Percentiles rank a stretch among this genome's conserved stretches.
phyloP scores from a whole-genome alignment of 2,113 vertebrate genomes.

The Labrus mixtus region DNA sequence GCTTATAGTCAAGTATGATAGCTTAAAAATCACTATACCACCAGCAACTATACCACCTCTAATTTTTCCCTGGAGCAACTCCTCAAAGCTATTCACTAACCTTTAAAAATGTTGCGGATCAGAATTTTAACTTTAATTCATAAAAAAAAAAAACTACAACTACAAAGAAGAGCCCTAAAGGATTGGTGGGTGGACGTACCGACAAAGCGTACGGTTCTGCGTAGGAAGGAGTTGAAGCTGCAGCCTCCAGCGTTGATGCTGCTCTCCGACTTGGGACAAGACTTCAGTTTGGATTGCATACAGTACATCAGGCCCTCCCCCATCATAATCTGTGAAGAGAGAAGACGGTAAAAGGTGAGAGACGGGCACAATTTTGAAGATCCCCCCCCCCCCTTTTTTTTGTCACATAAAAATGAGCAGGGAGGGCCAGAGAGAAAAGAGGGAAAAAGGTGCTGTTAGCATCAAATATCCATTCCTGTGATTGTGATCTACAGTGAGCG shows the following conservation, averaged over 20 bases:
- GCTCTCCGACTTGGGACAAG: slow-evolving; percentile 87
- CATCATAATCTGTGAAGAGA: slow-evolving; percentile 90
- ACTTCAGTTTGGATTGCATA: slow-evolving; percentile 92
- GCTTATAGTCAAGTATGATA: too few relatives aligned
- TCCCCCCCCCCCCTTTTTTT: not conserved
- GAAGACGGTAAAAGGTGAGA: not conserved
- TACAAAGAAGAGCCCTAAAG: not conserved
- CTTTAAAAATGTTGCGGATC: not conserved
- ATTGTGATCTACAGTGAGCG: slow-evolving; percentile 31
- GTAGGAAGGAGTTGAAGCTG: slow-evolving; percentile 97
- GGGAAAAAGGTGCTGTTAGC: not conserved
- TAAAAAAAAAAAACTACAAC: too few relatives aligned
- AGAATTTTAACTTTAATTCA: slow-evolving; percentile 1
- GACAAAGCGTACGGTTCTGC: slow-evolving; percentile 95
- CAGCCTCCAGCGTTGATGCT: slow-evolving; percentile 97
- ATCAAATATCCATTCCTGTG: slow-evolving; percentile 32
- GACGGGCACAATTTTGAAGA: not conserved
- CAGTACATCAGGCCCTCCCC: slow-evolving; percentile 95
- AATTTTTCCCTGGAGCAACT: too few relatives aligned
- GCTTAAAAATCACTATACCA: too few relatives aligned
- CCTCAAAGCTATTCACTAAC: not conserved
- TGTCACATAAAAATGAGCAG: not conserved
- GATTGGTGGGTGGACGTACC: slow-evolving; percentile 83
- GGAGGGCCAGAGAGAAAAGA: not conserved
- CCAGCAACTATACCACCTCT: too few relatives aligned